Evolutionary conservation across 1,140 invertebrate genomes (phyloP).

Genomic region (Lysiphlebus fabarum): DNA sequence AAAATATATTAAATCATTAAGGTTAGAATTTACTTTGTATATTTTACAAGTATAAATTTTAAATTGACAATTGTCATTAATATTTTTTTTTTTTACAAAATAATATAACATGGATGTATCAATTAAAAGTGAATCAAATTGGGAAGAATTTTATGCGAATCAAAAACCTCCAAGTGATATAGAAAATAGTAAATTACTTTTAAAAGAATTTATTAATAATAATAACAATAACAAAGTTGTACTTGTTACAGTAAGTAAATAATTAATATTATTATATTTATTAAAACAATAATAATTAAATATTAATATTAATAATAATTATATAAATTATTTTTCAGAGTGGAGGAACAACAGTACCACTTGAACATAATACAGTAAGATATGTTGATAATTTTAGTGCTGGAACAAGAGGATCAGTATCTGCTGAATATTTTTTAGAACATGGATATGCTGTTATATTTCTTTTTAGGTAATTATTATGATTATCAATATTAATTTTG

Average conservation of each 20-base stretch:
- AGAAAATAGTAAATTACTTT: slow-evolving; percentile 64
- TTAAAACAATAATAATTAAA: neutral
- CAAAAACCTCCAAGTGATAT: slow-evolving; percentile 73
- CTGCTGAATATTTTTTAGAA: slow-evolving; percentile 92
- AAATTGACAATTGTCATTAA: too few relatives aligned
- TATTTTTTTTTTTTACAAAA: too few relatives aligned
- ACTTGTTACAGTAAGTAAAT: slow-evolving; percentile 69
- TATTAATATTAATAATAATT: slow-evolving; percentile 20
- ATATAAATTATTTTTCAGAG: too few relatives aligned
- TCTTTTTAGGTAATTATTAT: slow-evolving; percentile 65
- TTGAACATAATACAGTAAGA: slow-evolving; percentile 94
- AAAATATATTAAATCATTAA: too few relatives aligned
- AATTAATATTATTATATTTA: slow-evolving; percentile 14
- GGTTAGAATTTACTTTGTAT: too few relatives aligned
- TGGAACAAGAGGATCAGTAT: slow-evolving; percentile 89
- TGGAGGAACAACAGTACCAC: slow-evolving; percentile 92
- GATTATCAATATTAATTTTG: too few relatives aligned
- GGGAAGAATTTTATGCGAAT: slow-evolving; percentile 78
- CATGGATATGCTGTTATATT: slow-evolving; percentile 77
- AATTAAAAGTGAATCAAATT: slow-evolving; percentile 57
- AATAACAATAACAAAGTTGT: slow-evolving; percentile 65
- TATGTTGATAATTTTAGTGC: slow-evolving; percentile 99
- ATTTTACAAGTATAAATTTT: too few relatives aligned
- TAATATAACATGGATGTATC: too few relatives aligned
- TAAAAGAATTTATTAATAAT: slow-evolving; percentile 69